These are phyloP conservation scores for Melitaea cinxia DNA, from an alignment of 1,140 invertebrate species.

Conservation along the genomic window DNA sequence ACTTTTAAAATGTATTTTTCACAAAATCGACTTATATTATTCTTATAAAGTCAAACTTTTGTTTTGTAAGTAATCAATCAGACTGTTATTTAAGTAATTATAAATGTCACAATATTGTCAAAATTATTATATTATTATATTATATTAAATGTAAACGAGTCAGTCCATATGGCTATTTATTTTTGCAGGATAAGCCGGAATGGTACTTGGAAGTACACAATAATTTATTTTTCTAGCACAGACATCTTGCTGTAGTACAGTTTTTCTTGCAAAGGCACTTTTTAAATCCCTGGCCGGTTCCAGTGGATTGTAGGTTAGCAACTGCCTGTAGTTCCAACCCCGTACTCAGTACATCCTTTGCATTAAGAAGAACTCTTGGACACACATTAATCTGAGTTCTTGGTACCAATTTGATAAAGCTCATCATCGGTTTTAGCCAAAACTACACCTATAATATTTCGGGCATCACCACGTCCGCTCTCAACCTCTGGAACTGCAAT, in stretches of 20 bases:
- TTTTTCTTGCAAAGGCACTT: slow-evolving; percentile 8
- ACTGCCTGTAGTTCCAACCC: neutral
- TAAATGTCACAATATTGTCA: neutral
- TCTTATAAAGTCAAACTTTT: slow-evolving; percentile 3
- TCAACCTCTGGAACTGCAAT: slow-evolving; percentile 35
- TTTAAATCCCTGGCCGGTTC: slow-evolving; percentile 7
- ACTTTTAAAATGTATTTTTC: neutral
- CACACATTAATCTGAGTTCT: slow-evolving; percentile 16
- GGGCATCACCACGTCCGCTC: slow-evolving; percentile 34
- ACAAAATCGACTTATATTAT: neutral
- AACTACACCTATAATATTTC: slow-evolving; percentile 32
- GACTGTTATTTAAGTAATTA: no score
- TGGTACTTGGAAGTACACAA: slow-evolving; percentile 10
- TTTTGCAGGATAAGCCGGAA: slow-evolving; percentile 2
- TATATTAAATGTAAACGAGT: no score
- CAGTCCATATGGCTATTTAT: slow-evolving; percentile 9
- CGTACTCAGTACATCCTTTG: slow-evolving; percentile 7
- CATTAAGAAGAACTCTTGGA: slow-evolving; percentile 3
- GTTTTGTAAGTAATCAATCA: no score
- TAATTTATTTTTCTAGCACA: slow-evolving; percentile 3
- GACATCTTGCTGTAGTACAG: neutral
- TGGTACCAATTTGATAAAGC: slow-evolving; percentile 35
- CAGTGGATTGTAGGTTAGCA: neutral
- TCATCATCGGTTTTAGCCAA: slow-evolving; percentile 30
- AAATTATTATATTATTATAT: neutral